These are phyloP conservation scores for Epizoanthus illoricatus DNA, from an alignment of 92 coral and sea anemone genomes.

Conservation along the genomic window DNA sequence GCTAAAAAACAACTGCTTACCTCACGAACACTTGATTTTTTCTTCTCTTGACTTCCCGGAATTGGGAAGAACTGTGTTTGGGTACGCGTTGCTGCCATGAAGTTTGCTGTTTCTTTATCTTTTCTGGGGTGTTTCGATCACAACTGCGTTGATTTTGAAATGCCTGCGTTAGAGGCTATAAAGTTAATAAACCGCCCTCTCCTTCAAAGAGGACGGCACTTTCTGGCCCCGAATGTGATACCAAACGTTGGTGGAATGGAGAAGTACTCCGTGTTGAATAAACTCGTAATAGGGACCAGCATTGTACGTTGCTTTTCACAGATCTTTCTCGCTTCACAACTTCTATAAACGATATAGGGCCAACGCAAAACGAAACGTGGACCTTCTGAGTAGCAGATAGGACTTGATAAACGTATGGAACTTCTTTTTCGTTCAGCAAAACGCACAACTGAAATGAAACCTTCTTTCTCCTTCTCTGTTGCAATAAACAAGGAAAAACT, in stretches of 20 bases:
- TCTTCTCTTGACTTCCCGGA: no score
- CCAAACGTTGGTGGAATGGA: slow-evolving; percentile 5
- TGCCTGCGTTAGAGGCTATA: slow-evolving; percentile 45
- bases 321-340: slow-evolving; percentile 2
- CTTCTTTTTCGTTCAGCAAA: background rate
- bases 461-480: background rate
- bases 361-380: background rate
- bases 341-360: background rate
- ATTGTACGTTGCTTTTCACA: background rate
- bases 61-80: no score
- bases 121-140: background rate
- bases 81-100: no score
- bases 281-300: slow-evolving; percentile 5
- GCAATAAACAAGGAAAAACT: background rate
- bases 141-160: background rate
- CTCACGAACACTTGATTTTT: no score
- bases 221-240: slow-evolving; percentile 31
- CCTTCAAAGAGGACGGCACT: slow-evolving; percentile 37
- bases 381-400: background rate
- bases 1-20: background rate
- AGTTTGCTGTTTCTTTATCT: background rate
- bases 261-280: slow-evolving; percentile 9
- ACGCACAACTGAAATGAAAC: background rate
- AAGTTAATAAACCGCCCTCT: slow-evolving; percentile 31
- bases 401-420: background rate